These are phyloP conservation scores for Mallotus villosus DNA, from an alignment of 2,797 vertebrate species.

Conservation along the genomic window DNA sequence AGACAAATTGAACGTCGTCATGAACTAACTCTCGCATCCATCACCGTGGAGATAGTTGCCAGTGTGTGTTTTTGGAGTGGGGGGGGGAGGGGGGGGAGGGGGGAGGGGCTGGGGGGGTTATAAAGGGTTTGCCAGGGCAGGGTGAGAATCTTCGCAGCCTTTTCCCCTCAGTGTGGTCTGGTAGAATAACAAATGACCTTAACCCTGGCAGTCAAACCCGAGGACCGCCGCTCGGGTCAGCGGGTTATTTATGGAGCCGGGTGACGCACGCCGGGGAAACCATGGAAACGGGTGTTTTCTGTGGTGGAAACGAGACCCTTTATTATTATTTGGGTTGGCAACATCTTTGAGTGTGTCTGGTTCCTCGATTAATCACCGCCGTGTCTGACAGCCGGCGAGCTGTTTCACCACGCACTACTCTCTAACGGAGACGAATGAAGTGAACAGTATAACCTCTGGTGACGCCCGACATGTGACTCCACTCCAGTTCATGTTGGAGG, in stretches of 20 bases:
- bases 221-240: conserved; percentile 7
- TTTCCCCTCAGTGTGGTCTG: conserved; percentile 23
- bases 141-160: conserved; percentile 34
- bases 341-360: conserved; percentile 7
- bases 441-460: background rate
- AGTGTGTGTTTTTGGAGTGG: background rate
- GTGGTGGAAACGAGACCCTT: conserved; percentile 12
- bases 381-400: conserved; percentile 19
- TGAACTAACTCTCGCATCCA: background rate
- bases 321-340: conserved; percentile 22
- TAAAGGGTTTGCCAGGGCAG: conserved; percentile 16
- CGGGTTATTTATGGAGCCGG: conserved; percentile 12
- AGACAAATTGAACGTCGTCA: background rate
- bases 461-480: background rate
- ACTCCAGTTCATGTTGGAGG: too few relatives aligned
- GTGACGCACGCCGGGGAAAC: conserved; percentile 7
- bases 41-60: background rate
- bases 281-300: conserved; percentile 15
- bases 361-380: conserved; percentile 19
- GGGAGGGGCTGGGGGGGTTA: background rate
- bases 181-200: conserved; percentile 30
- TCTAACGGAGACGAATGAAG: background rate
- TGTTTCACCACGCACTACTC: background rate
- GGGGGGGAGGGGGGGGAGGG: too few relatives aligned
- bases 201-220: background rate